These are phyloP conservation scores for Neria commutata DNA, from an alignment of 2,888 invertebrate genomes.

Conservation along the genomic window DNA sequence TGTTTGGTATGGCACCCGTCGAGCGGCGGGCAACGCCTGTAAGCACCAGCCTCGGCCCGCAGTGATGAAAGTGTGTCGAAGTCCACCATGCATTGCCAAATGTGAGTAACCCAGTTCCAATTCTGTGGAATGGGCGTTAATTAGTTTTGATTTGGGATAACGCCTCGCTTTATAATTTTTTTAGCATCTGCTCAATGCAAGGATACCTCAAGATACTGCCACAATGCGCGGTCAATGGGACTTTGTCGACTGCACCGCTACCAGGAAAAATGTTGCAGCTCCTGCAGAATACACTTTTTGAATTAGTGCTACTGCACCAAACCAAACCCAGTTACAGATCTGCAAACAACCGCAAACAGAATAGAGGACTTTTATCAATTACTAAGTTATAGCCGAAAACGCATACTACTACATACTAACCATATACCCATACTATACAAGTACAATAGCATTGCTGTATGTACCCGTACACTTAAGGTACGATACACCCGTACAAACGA, in stretches of 20 bases:
- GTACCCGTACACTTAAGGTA: too few relatives aligned
- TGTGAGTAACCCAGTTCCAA: conserved; percentile 63
- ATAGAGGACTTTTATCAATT: too few relatives aligned
- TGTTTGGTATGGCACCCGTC: conserved; percentile 87
- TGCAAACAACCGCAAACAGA: background rate
- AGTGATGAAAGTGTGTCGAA: conserved; percentile 79
- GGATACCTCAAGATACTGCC: conserved; percentile 84
- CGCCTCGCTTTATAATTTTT: conserved; percentile 39
- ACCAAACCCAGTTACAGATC: conserved; percentile 13
- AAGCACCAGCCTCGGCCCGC: conserved; percentile 76
- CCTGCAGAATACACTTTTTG: conserved; percentile 66
- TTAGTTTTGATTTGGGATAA: background rate
- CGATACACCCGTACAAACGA: too few relatives aligned
- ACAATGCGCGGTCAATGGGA: conserved; percentile 85
- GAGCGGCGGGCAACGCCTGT: conserved; percentile 86
- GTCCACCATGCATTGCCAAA: conserved; percentile 68
- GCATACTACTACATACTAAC: too few relatives aligned
- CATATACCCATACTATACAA: too few relatives aligned
- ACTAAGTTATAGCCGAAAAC: too few relatives aligned
- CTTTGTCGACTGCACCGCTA: conserved; percentile 85
- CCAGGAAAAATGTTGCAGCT: conserved; percentile 85
- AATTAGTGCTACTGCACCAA: conserved; percentile 16
- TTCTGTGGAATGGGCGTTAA: background rate
- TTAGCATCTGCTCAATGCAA: conserved; percentile 71
- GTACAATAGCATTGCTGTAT: too few relatives aligned